Base-by-base conservation (phyloP, 2,888 invertebrate species). In the Netelia melanura region DNA sequence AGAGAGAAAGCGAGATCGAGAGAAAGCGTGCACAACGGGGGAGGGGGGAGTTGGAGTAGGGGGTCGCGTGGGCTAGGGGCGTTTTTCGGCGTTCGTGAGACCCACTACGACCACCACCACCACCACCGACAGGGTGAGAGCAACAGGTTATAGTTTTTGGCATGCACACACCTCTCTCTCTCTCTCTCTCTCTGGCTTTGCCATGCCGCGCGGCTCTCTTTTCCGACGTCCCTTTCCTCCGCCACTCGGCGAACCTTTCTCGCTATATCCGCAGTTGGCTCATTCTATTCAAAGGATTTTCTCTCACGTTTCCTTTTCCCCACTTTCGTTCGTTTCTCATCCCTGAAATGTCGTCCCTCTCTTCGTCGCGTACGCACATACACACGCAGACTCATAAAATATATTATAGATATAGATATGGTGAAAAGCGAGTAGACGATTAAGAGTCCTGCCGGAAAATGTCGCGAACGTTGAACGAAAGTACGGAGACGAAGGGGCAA, bases 101-200 rank as follows among this genome's bases (percentile, higher is more conserved):
- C 54, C 75, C 65, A 64, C 74, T 70, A 78, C 72, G 81, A 84
- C 83, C 86, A 64, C 74, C 72, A 78, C 68, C 82, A 64, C 74
- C 72, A 78, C 72, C 82, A 85, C 83, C 86, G 82, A 70, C 80
- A 70, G 85, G 82, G 82, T 86, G 86, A 82, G 48, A 48, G 9
- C 93, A 93, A 93, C 93, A 93, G 93, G 93, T 93, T 93, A 92
- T 92, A 93, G 93, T 93, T 93, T 93, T 93, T 93, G 93, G 93
- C 93, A 92, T 91, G 91, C 92, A 91, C 91, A 76, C 76, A 65
- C 67, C 67, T 75, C 71, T 80, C 58, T 78, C 65, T 72, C 58
- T 70, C 70, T 58, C 75, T 65, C 78, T 65, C 70, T 64, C 74
- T 44, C 61, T 23, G 58, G 56, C 72, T 84, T 81, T 79, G 54